A percentile compares a stretch with the other conserved stretches of the same genome.
Evolutionary conservation across 1,140 invertebrate genomes (phyloP).

Genomic region (Aleiodes sp.): DNA sequence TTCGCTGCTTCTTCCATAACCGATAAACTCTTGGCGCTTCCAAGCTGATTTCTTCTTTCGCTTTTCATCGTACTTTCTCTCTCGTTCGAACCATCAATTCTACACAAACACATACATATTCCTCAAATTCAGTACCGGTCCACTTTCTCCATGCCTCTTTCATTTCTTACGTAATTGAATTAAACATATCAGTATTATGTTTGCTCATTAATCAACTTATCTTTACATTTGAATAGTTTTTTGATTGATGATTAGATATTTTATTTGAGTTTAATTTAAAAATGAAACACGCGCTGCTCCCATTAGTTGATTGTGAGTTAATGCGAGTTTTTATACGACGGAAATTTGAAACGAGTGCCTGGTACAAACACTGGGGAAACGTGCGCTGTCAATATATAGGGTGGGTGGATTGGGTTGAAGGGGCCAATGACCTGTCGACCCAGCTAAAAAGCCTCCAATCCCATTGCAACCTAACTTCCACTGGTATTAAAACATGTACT

Average conservation of each 20-base stretch:
- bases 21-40: conserved; percentile 21
- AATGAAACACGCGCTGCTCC: not conserved
- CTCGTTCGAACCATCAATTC: conserved; percentile 15
- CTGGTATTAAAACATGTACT: conserved; percentile 26
- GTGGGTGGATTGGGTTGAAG: not conserved
- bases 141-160: not conserved
- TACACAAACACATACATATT: too few species aligned
- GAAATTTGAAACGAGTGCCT: conserved; percentile 7
- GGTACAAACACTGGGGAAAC: not conserved
- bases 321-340: not conserved
- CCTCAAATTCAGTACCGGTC: too few species aligned
- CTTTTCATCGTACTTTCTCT: conserved; percentile 43
- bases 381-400: conserved; percentile 1
- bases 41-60: conserved; percentile 41
- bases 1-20: conserved; percentile 16
- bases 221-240: too few species aligned
- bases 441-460: conserved; percentile 43
- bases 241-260: not conserved
- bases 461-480: conserved; percentile 45
- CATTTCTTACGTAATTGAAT: not conserved
- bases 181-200: too few species aligned
- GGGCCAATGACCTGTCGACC: conserved; percentile 62
- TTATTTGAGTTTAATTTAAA: not conserved
- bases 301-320: not conserved
- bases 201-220: too few species aligned